Evolutionary conservation across 2,888 invertebrate genomes (phyloP), one percentile per base, ranked within the genome.

Genomic region (Papilio demoleus): DNA sequence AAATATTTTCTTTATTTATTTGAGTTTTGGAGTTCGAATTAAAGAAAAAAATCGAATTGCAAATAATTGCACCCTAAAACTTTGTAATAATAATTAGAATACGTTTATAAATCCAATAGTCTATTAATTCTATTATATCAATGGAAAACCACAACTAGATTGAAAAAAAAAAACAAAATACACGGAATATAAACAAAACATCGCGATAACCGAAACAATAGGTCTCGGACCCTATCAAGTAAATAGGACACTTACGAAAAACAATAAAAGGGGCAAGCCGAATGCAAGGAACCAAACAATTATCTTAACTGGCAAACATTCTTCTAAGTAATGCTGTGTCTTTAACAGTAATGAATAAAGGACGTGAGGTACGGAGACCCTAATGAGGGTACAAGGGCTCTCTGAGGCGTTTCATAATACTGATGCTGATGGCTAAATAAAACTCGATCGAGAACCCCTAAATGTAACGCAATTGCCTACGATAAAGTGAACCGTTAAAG

Each of bases 331-430:
- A 88, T 84, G 81, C 77, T 73, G 75, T 75, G 79, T 85, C 80
- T 84, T 87, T 83, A 85, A 76, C 81, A 83, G 85, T 87, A 88
- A 88, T 88, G 85, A 88, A 84, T 88, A 85, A 87, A 84, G 81
- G 81, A 74, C 74, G 77, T 73, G 75, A 76, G 74, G 76, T 76
- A 82, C 81, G 81, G 80, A 83, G 84, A 80, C 81, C 79, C 83
- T 88, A 90, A 89, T 88, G 86, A 87, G 85, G 82, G 87, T 83
- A 81, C 68, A 81, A 61, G 62, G 79, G 79, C 75, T 79, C 79
- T 81, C 84, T 79, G 81, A 76, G 82, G 87, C 85, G 86, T 83
- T 82, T 75, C 79, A 78, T 85, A 85, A 87, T 81, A 74, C 81
- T 79, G 79, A 83, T 83, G 82, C 82, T 88, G 85, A 87, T 88